Evolutionary conservation across 2,888 invertebrate species (phyloP), one percentile per base, ranked within the genome.

Genomic region (Tridacna crocea): DNA sequence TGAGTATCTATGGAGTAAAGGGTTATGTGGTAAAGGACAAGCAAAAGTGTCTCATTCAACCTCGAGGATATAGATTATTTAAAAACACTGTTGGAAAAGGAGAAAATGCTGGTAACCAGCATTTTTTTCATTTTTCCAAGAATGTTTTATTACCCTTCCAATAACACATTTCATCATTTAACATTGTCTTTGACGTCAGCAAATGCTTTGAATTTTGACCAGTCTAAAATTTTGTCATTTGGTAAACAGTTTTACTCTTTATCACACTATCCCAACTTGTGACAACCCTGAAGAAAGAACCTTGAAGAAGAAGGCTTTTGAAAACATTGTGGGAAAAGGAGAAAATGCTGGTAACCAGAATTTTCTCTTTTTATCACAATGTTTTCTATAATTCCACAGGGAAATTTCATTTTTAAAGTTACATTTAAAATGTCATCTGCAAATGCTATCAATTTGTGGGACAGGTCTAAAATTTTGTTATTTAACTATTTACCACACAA

Each of bases 81-180:
- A 11, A 55, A 55, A 55, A 55, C 55, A 55, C 10, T 13, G 61
- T 61, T 4, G 22, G n/a, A 61, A 61, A 61, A 61, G 61, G 26
- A n/a, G 26, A 61, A 61, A 61, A n/a, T 61, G 61, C 61, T 61
- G n/a, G 24, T 22, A 61, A 61, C 24, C 13, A 26, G 61, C 61
- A 61, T n/a, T 22, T 61, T 61, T 11, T 61, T 22, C 61, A n/a
- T n/a, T 61, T 61, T 61, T 26, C 22, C 61, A 4, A 26, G 8
- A 61, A 61, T 61, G 61, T 24, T 61, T 61, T 61, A 12, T 11
- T 4, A 4, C 26, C 61, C 36, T n/a, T 10, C 10, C n/a, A 61
- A 61, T 4, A 8, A 36, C 2, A 36, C 2, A 36, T 36, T 36
- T 36, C 36, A 36, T 8, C 36, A 36, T 36, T 36, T 36, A 36